Evolutionary conservation across 2,113 vertebrate genomes (phyloP).

Genomic region (Macaca nemestrina): DNA sequence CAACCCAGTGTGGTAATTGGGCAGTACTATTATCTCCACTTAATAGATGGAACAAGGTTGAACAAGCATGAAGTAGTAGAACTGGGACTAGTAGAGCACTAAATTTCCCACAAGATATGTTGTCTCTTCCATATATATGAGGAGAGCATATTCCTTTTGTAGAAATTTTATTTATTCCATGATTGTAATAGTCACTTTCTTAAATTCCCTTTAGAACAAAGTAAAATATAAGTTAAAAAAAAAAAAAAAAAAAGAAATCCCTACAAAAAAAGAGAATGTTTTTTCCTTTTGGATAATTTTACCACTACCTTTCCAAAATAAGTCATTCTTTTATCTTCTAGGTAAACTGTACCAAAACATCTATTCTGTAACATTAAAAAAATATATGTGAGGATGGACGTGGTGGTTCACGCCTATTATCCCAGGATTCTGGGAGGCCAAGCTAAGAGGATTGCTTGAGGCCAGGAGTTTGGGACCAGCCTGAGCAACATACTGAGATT

Average conservation of each 20-base stretch:
- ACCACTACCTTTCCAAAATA: background rate
- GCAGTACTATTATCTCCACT: background rate
- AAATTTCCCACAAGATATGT: background rate
- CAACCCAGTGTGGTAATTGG: background rate
- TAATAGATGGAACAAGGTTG: background rate
- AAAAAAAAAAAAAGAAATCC: background rate
- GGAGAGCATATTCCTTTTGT: background rate
- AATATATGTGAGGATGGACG: background rate
- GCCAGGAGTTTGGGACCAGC: no score
- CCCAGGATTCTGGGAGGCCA: no score
- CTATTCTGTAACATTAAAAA: background rate
- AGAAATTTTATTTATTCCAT: background rate
- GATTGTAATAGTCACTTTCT: background rate
- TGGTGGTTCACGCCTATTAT: no score
- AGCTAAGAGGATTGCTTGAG: no score
- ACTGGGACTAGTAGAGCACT: background rate
- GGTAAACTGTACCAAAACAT: background rate
- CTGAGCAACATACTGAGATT: no score
- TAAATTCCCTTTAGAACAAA: background rate
- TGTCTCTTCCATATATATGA: background rate
- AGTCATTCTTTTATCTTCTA: slow-evolving; percentile 19
- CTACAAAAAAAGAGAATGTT: background rate
- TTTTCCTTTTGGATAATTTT: slow-evolving; percentile 41
- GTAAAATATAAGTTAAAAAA: slow-evolving; percentile 30
- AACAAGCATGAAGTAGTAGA: background rate